These are phyloP conservation scores for Corvus cornix DNA, from an alignment of 2,113 vertebrate genomes.

Conservation along the genomic window DNA sequence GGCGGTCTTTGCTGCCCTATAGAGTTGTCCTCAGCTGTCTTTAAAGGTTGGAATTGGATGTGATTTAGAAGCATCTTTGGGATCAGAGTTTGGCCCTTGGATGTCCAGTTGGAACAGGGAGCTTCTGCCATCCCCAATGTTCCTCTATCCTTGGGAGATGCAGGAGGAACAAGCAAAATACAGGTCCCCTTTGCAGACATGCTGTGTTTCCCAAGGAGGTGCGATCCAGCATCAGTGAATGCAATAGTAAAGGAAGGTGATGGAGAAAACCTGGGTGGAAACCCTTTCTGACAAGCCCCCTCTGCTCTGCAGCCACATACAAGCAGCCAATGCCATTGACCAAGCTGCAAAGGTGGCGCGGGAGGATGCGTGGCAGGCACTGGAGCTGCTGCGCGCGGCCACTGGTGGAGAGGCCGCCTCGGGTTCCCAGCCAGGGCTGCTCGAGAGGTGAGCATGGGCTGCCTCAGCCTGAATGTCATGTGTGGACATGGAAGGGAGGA, in stretches of 20 bases:
- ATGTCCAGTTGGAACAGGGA: not conserved
- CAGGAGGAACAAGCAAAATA: not conserved
- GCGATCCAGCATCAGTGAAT: fast-evolving
- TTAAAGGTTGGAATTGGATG: not conserved
- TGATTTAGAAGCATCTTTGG: not conserved
- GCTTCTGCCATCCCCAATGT: not conserved
- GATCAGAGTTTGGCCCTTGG: not conserved
- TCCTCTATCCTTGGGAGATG: not conserved
- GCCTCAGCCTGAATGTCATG: fast-evolving
- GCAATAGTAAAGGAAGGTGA: fast-evolving
- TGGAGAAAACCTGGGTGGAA: not conserved
- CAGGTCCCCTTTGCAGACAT: fast-evolving
- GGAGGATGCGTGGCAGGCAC: conserved; percentile 61
- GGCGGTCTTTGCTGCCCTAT: not conserved
- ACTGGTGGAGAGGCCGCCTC: conserved; percentile 36
- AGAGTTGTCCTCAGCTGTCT: not conserved
- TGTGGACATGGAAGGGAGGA: fast-evolving
- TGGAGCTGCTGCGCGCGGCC: conserved; percentile 63
- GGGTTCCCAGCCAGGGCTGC: conserved; percentile 69
- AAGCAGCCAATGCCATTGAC: conserved; percentile 66
- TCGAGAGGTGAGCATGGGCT: conserved; percentile 70
- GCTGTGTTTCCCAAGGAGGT: fast-evolving
- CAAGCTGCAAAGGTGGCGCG: conserved; percentile 40
- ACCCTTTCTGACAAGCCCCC: not conserved
- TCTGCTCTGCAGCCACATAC: conserved; percentile 75